Conservation (phyloP, 2,888 invertebrate genomes). For the Ryuthela nishihirai region DNA sequence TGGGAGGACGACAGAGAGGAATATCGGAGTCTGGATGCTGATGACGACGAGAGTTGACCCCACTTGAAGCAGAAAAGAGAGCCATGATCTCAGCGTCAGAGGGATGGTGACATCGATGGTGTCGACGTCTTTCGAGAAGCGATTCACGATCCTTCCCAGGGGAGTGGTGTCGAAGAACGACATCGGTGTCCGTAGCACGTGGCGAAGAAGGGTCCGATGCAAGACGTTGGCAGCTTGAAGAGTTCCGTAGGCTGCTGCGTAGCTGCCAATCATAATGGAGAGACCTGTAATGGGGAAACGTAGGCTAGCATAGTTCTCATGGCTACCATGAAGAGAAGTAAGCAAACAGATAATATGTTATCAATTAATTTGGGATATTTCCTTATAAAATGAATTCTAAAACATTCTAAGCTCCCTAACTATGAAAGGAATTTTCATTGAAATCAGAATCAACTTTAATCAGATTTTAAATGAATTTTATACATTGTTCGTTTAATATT, state of each 20-base stretch:
- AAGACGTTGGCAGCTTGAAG: slow-evolving; percentile 54
- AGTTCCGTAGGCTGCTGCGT: slow-evolving; percentile 44
- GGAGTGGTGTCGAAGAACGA: slow-evolving; percentile 75
- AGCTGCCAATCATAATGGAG: slow-evolving; percentile 42
- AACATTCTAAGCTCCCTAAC: too few relatives aligned
- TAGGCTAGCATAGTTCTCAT: too few relatives aligned
- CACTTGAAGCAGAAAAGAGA: slow-evolving; percentile 46
- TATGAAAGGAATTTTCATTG: too few relatives aligned
- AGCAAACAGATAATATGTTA: too few relatives aligned
- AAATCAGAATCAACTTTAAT: too few relatives aligned
- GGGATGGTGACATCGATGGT: slow-evolving; percentile 63
- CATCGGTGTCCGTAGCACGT: slow-evolving; percentile 57
- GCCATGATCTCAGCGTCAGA: slow-evolving; percentile 67
- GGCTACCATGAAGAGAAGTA: too few relatives aligned
- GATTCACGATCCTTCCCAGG: slow-evolving; percentile 63
- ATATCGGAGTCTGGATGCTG: slow-evolving; percentile 47
- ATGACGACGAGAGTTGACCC: slow-evolving; percentile 46
- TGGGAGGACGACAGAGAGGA: slow-evolving; percentile 48
- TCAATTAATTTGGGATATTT: too few relatives aligned
- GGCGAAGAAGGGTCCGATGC: slow-evolving; percentile 62
- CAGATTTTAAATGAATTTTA: too few relatives aligned
- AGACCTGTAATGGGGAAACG: slow-evolving; percentile 47
- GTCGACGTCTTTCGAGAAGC: slow-evolving; percentile 65
- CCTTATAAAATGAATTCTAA: too few relatives aligned
- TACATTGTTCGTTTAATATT: too few relatives aligned